A percentile compares a stretch with the other conserved stretches of the same genome.
These are phyloP conservation scores for Byasa hedistus DNA, from an alignment of 2,888 invertebrate genomes.

Conservation along the genomic window DNA sequence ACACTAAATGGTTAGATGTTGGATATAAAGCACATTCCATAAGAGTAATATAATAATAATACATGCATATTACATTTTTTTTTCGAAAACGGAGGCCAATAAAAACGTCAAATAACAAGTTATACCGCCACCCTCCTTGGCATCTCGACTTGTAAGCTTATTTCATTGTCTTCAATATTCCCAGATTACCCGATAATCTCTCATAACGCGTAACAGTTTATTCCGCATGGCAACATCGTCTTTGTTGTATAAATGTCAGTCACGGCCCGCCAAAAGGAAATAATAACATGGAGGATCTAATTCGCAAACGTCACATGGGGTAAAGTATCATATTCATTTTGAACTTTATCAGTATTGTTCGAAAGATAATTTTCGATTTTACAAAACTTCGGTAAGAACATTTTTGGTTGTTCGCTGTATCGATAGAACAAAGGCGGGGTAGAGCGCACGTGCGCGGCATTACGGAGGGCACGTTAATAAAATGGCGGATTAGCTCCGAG, in stretches of 20 bases:
- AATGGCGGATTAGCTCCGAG: constrained; percentile 69
- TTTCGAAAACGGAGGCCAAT: too few species aligned
- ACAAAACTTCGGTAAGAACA: constrained; percentile 31
- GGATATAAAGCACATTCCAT: too few species aligned
- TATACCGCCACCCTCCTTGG: constrained; percentile 40
- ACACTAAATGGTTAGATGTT: too few species aligned
- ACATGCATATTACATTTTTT: too few species aligned
- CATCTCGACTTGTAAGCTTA: constrained; percentile 64
- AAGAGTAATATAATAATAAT: too few species aligned
- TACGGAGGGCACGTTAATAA: constrained; percentile 71
- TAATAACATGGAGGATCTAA: constrained; percentile 62
- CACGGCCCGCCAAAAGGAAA: constrained; percentile 76
- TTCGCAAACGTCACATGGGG: constrained; percentile 38
- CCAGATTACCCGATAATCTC: constrained; percentile 78
- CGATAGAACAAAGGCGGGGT: constrained; percentile 69
- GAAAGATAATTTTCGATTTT: constrained; percentile 39
- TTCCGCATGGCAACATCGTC: constrained; percentile 78
- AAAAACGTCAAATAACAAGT: too few species aligned
- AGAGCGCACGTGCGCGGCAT: constrained; percentile 71
- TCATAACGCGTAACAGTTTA: constrained; percentile 78
- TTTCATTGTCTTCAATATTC: constrained; percentile 80
- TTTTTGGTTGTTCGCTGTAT: constrained; percentile 47
- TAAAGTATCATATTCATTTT: constrained; percentile 33
- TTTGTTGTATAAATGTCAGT: constrained; percentile 69
- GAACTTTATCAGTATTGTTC: constrained; percentile 7